phyloP scores from a whole-genome alignment of 2,888 invertebrate species.

The Chalcis sispes region DNA sequence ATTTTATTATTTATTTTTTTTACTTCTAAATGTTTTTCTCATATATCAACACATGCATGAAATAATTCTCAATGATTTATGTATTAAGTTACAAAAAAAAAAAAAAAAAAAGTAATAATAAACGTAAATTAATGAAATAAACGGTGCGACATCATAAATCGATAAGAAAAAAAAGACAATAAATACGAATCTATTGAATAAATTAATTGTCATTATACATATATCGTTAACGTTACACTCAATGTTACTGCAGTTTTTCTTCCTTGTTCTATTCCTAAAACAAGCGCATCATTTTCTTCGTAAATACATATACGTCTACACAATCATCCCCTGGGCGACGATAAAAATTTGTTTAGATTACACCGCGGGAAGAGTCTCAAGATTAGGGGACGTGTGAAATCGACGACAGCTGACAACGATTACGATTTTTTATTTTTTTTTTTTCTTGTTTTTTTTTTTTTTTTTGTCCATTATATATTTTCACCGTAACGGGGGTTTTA shows the following conservation, averaged over 20 bases:
- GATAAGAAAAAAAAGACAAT: neutral
- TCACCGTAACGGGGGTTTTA: neutral
- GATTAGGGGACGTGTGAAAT: conserved; percentile 16
- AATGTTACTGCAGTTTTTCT: neutral
- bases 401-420: conserved; percentile 12
- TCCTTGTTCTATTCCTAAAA: neutral
- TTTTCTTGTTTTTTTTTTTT: no score
- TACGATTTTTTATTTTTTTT: conserved; percentile 3
- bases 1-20: no score
- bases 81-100: no score
- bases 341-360: conserved; percentile 36
- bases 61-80: no score
- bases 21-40: no score
- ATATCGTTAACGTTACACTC: neutral
- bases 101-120: no score
- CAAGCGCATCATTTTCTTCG: neutral
- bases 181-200: neutral
- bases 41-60: no score
- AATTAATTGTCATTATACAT: neutral
- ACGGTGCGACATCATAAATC: no score
- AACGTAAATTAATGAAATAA: no score
- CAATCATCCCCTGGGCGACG: neutral
- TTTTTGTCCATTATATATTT: neutral
- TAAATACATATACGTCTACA: neutral
- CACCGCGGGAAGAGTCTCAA: neutral